phyloP scores from a whole-genome alignment of 35 echinoderm and acorn worm genomes.

The Apostichopus japonicus region DNA sequence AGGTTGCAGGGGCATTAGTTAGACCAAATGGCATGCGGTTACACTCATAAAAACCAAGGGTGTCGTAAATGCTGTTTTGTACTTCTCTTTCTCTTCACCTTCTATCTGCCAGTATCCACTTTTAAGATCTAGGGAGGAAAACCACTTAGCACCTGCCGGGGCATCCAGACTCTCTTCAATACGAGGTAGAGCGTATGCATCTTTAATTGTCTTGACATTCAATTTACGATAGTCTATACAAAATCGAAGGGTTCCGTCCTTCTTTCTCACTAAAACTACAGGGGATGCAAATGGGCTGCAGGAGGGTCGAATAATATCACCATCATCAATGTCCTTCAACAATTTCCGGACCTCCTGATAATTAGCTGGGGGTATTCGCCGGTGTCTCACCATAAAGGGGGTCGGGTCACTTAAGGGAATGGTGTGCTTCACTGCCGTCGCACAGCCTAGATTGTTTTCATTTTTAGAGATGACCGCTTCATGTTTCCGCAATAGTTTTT shows the following conservation, averaged over 20 bases:
- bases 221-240: constrained; percentile 49
- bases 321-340: neutral
- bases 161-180: constrained; percentile 60
- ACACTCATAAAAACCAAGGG: constrained; percentile 50
- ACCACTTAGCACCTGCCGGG: constrained; percentile 43
- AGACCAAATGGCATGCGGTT: constrained; percentile 45
- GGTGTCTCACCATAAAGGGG: neutral
- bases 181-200: constrained; percentile 41
- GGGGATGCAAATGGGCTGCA: neutral
- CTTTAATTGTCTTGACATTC: constrained; percentile 48
- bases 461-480: too few species aligned
- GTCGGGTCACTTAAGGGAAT: neutral
- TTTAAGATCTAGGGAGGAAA: constrained; percentile 55
- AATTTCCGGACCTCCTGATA: neutral
- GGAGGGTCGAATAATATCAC: neutral
- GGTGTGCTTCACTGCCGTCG: neutral
- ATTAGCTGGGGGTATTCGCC: neutral
- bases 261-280: constrained; percentile 35
- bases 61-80: constrained; percentile 48
- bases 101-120: constrained; percentile 61
- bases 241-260: constrained; percentile 14
- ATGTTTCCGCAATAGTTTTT: too few species aligned
- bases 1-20: constrained; percentile 66
- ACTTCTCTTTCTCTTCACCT: constrained; percentile 45
- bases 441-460: neutral